Percentiles rank a stretch among this genome's conserved stretches.
phyloP scores from a whole-genome alignment of 2,797 vertebrate genomes.

The Thamnophis elegans region DNA sequence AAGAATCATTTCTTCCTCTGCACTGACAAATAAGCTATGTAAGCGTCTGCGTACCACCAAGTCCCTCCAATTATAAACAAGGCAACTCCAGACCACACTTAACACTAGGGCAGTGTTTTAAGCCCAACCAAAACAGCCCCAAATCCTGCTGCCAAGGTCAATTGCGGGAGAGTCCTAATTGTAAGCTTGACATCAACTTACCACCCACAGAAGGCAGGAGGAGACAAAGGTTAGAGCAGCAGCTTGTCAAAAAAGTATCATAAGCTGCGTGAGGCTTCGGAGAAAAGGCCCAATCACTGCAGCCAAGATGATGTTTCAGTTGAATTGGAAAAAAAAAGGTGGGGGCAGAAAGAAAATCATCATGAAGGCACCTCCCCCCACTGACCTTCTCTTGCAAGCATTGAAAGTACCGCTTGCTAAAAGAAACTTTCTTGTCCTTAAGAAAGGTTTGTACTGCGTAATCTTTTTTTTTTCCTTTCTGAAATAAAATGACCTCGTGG shows the following conservation, averaged over 20 bases:
- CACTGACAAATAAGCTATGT: neutral
- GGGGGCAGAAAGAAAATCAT: neutral
- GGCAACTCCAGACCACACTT: constrained; percentile 49
- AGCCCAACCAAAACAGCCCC: constrained; percentile 57
- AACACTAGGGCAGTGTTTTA: constrained; percentile 57
- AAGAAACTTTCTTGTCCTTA: neutral
- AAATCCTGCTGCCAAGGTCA: constrained; percentile 75
- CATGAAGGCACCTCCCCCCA: neutral
- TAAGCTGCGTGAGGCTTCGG: constrained; percentile 43
- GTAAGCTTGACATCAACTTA: constrained; percentile 74
- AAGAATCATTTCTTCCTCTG: neutral
- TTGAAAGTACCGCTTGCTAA: neutral
- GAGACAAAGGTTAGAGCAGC: constrained; percentile 66
- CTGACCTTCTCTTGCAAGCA: neutral
- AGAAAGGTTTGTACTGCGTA: neutral
- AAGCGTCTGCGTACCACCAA: neutral
- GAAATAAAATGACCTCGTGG: neutral
- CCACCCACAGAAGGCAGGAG: constrained; percentile 68
- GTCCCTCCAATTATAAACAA: constrained; percentile 22
- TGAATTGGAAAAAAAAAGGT: neutral
- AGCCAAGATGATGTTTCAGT: constrained; percentile 46
- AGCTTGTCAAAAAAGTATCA: constrained; percentile 70
- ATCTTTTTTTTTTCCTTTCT: neutral
- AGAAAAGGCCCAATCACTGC: constrained; percentile 42
- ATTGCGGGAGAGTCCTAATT: constrained; percentile 72